A percentile compares a stretch with the other conserved stretches of the same genome.
Conservation (phyloP, 1,140 invertebrate species). For the Achroia grisella region DNA sequence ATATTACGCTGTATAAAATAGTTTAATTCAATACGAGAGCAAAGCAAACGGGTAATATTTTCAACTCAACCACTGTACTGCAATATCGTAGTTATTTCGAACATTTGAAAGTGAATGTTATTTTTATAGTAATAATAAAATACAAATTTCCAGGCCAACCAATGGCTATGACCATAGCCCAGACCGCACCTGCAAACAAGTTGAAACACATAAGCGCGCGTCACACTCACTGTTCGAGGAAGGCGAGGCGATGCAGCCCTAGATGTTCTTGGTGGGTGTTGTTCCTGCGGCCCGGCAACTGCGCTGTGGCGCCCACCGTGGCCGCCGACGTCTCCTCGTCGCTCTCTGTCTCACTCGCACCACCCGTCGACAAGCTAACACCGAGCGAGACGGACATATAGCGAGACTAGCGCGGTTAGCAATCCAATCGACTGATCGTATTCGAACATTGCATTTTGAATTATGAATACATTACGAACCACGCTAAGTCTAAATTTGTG, state of each 20-base stretch:
- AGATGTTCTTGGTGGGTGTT: slow-evolving; percentile 50
- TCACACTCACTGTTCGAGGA: slow-evolving; percentile 58
- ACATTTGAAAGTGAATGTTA: too few species aligned
- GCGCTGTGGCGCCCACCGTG: slow-evolving; percentile 27
- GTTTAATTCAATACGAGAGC: too few species aligned
- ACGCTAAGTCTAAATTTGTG: slow-evolving; percentile 20
- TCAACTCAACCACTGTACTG: too few species aligned
- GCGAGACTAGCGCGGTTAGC: not conserved
- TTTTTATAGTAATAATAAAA: too few species aligned
- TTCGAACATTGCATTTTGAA: not conserved
- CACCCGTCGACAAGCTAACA: slow-evolving; percentile 45
- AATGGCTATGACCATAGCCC: not conserved
- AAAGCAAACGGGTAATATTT: too few species aligned
- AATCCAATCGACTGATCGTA: too few species aligned
- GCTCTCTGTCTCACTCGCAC: slow-evolving; percentile 64
- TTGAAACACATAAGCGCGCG: not conserved
- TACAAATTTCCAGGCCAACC: too few species aligned
- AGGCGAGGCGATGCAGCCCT: slow-evolving; percentile 47
- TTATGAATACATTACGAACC: slow-evolving; percentile 1
- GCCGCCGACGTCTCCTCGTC: slow-evolving; percentile 53
- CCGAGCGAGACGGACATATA: slow-evolving; percentile 48
- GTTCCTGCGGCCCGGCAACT: slow-evolving; percentile 34
- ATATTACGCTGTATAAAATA: too few species aligned
- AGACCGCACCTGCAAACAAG: not conserved
- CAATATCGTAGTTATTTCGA: too few species aligned